A percentile compares a stretch with the other conserved stretches of the same genome.
Conservation (phyloP, 2,888 invertebrate species). For the Lasioglossum villosulum region DNA sequence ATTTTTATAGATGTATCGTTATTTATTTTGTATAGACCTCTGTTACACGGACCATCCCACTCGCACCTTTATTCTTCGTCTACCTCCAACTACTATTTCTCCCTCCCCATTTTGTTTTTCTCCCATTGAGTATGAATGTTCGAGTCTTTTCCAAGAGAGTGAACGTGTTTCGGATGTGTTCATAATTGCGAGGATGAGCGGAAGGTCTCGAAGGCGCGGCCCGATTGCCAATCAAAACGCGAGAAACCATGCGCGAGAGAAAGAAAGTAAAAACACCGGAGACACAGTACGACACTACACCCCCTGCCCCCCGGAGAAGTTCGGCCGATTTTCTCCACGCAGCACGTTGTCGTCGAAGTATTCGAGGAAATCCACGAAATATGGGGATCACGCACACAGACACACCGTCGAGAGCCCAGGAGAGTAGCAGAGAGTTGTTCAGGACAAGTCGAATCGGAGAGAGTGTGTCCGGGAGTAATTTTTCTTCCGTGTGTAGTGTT, state of each 20-base stretch:
- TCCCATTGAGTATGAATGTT: constrained; percentile 53
- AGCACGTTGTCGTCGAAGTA: constrained; percentile 36
- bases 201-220: constrained; percentile 57
- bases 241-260: constrained; percentile 12
- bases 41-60: constrained; percentile 64
- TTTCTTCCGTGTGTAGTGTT: constrained; percentile 36
- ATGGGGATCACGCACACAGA: background rate
- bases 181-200: constrained; percentile 55
- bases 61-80: constrained; percentile 39
- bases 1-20: constrained; percentile 69
- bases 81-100: background rate
- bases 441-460: constrained; percentile 6
- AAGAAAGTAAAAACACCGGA: background rate
- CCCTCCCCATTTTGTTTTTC: constrained; percentile 8
- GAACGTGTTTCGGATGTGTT: constrained; percentile 46
- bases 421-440: background rate
- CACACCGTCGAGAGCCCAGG: constrained; percentile 12
- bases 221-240: constrained; percentile 55
- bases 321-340: constrained; percentile 39
- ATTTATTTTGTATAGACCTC: constrained; percentile 81
- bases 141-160: constrained; percentile 41
- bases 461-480: constrained; percentile 14
- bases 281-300: background rate
- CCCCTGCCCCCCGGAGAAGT: constrained; percentile 16
- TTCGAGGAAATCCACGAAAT: constrained; percentile 16